These are phyloP conservation scores for Centruroides sculpturatus DNA, from an alignment of 1,140 invertebrate genomes.

Conservation along the genomic window DNA sequence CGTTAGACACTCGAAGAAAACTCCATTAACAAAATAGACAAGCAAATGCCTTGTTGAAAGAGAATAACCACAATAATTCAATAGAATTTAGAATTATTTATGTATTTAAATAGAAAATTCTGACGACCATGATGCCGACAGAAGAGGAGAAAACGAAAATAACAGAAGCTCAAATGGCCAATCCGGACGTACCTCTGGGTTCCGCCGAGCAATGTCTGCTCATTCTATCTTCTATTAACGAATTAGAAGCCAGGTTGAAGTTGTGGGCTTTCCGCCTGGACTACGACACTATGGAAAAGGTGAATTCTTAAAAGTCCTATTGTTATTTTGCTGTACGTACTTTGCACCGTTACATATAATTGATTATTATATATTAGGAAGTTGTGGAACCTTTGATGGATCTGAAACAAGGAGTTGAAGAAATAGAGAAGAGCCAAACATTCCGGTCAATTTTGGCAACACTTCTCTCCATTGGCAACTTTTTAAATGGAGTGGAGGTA, in stretches of 20 bases:
- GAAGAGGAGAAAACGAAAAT: slow-evolving; percentile 94
- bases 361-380: slow-evolving; percentile 40
- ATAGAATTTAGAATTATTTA: too few species aligned
- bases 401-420: slow-evolving; percentile 87
- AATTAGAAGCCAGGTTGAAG: slow-evolving; percentile 72
- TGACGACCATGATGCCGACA: slow-evolving; percentile 87
- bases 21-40: too few species aligned
- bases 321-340: too few species aligned
- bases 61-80: too few species aligned
- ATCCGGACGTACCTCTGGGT: slow-evolving; percentile 88
- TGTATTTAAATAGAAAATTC: slow-evolving; percentile 53
- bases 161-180: slow-evolving; percentile 81
- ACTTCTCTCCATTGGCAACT: slow-evolving; percentile 88
- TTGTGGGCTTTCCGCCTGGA: slow-evolving; percentile 98
- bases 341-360: too few species aligned
- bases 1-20: too few species aligned
- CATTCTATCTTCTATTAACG: slow-evolving; percentile 87
- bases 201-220: slow-evolving; percentile 96
- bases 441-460: slow-evolving; percentile 89
- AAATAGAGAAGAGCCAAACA: slow-evolving; percentile 77
- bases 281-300: slow-evolving; percentile 87
- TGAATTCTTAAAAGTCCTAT: background rate
- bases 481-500: slow-evolving; percentile 77
- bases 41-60: too few species aligned
- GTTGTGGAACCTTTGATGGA: slow-evolving; percentile 97